Percentiles rank a stretch among this genome's conserved stretches.
Evolutionary conservation across 2,113 vertebrate genomes (phyloP).

Genomic region (Archocentrus centrarchus): DNA sequence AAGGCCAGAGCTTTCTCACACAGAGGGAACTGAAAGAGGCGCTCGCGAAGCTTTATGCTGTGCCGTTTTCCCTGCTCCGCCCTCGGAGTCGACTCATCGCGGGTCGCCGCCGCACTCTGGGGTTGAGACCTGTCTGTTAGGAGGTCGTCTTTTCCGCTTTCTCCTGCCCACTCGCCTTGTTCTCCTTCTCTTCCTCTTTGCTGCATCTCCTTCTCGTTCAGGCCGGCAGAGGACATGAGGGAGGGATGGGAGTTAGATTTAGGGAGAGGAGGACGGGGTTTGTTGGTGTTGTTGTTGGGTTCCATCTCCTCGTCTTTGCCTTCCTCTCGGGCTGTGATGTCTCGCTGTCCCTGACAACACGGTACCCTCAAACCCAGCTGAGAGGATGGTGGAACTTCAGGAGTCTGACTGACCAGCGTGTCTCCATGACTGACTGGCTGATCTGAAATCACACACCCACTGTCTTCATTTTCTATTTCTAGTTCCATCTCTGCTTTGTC

Average conservation of each 20-base stretch:
- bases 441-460: slow-evolving; percentile 63
- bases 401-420: slow-evolving; percentile 12
- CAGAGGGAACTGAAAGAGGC: slow-evolving; percentile 83
- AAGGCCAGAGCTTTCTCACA: slow-evolving; percentile 85
- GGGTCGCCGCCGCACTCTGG: slow-evolving; percentile 31
- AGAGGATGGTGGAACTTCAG: slow-evolving; percentile 17
- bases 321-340: slow-evolving; percentile 13
- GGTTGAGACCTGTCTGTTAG: slow-evolving; percentile 33
- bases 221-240: slow-evolving; percentile 33
- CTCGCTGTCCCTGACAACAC: slow-evolving; percentile 67
- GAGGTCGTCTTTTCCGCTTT: slow-evolving; percentile 47
- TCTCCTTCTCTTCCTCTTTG: neutral
- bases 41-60: slow-evolving; percentile 81
- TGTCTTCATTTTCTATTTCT: slow-evolving; percentile 9
- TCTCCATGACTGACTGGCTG: slow-evolving; percentile 58
- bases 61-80: slow-evolving; percentile 81
- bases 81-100: slow-evolving; percentile 62
- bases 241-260: slow-evolving; percentile 20
- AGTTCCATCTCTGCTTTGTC: neutral
- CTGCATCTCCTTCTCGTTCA: slow-evolving; percentile 40
- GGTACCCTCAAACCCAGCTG: slow-evolving; percentile 54
- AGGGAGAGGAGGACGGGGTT: slow-evolving; percentile 27
- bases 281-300: slow-evolving; percentile 79
- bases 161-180: slow-evolving; percentile 8
- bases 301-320: slow-evolving; percentile 19